Percentiles rank a stretch among this genome's conserved stretches.
Evolutionary conservation across 2,888 invertebrate genomes (phyloP).

Genomic region (Thumatha senex): DNA sequence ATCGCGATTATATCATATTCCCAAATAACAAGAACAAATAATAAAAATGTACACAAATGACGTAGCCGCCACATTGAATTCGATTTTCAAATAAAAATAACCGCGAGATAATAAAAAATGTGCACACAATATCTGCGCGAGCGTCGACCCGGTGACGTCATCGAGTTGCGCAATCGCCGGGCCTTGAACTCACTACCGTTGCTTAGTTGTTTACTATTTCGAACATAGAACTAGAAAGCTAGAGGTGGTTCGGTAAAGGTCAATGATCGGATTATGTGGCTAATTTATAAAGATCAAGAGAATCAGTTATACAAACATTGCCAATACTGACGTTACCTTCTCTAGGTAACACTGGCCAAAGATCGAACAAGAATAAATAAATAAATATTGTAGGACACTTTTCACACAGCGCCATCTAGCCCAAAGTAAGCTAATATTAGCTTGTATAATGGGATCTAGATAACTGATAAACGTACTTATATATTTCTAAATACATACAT

Average conservation of each 20-base stretch:
- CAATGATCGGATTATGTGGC: conserved; percentile 10
- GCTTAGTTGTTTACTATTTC: conserved; percentile 15
- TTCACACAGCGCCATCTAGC: too few species aligned
- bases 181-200: conserved; percentile 37
- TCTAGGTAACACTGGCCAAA: too few species aligned
- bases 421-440: too few species aligned
- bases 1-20: not conserved
- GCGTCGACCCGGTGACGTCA: conserved; percentile 37
- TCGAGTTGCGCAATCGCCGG: conserved; percentile 31
- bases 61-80: conserved; percentile 1
- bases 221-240: conserved; percentile 16
- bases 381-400: too few species aligned
- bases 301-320: not conserved
- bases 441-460: too few species aligned
- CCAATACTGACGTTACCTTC: not conserved
- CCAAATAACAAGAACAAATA: too few species aligned
- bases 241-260: conserved; percentile 9
- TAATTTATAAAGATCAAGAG: conserved; percentile 4
- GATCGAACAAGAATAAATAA: too few species aligned
- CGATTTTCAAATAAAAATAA: conserved; percentile 7
- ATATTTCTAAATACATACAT: too few species aligned
- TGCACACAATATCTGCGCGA: conserved; percentile 31
- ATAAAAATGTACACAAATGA: not conserved
- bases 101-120: conserved; percentile 25
- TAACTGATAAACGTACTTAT: too few species aligned